Conservation (phyloP, 2,113 vertebrate genomes). For the Eretmodus cyanostictus region DNA sequence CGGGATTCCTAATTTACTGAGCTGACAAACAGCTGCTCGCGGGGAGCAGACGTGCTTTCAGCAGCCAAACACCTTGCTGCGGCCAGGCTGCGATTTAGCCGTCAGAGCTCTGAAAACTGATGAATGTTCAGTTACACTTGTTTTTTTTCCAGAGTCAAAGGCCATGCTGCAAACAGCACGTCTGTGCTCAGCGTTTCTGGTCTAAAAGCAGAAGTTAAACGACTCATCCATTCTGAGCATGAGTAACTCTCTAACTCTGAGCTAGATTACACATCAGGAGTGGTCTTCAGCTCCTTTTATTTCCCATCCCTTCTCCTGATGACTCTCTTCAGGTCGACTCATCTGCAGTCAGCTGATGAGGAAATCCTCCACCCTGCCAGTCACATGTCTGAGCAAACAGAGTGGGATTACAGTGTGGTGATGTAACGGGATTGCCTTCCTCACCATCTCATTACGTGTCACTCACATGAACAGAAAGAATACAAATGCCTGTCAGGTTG, state of each 20-base stretch:
- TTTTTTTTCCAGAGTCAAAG: background rate
- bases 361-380: background rate
- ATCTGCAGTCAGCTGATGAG: background rate
- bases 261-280: background rate
- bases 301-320: background rate
- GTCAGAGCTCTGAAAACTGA: background rate
- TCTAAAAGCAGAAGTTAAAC: background rate
- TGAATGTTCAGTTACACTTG: background rate
- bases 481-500: background rate
- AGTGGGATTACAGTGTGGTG: constrained; percentile 20
- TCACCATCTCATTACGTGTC: constrained; percentile 6
- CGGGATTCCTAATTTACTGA: background rate
- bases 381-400: constrained; percentile 42
- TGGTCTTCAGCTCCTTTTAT: background rate
- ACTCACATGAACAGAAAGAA: background rate
- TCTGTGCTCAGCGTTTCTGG: background rate
- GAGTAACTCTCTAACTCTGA: background rate
- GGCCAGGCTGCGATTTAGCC: background rate
- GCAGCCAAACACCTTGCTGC: background rate
- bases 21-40: background rate
- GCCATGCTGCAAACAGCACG: background rate
- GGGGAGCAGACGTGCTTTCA: background rate
- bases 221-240: background rate
- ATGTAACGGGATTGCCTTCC: constrained; percentile 48
- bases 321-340: background rate